Evolutionary conservation across 2,797 vertebrate genomes (phyloP).

Genomic region (Etheostoma nigrum): DNA sequence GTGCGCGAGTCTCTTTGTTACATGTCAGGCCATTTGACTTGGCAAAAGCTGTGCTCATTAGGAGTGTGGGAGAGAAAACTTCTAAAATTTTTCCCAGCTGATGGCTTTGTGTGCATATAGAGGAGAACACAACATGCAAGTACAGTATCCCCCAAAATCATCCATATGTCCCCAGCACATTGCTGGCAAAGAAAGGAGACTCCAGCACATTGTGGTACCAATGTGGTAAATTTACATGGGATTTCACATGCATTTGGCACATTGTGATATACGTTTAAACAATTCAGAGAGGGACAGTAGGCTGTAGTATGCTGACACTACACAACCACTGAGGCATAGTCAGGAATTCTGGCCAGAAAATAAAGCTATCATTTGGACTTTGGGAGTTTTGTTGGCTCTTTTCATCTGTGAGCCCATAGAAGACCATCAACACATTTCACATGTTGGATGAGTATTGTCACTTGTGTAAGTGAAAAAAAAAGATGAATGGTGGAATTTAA

Average conservation of each 20-base stretch:
- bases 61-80: constrained; percentile 76
- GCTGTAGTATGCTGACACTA: background rate
- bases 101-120: constrained; percentile 49
- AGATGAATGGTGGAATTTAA: constrained; percentile 10
- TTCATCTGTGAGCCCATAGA: constrained; percentile 29
- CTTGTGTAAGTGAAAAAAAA: constrained; percentile 36
- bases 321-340: background rate
- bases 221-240: background rate
- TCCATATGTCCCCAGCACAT: background rate
- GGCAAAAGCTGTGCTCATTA: constrained; percentile 76
- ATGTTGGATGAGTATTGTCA: constrained; percentile 27
- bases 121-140: constrained; percentile 41
- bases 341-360: too few species aligned
- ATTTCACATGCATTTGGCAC: background rate
- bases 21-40: constrained; percentile 79
- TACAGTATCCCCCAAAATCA: constrained; percentile 16
- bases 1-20: constrained; percentile 75
- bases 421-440: constrained; percentile 46
- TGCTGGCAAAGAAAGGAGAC: background rate
- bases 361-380: too few species aligned
- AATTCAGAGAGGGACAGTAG: background rate
- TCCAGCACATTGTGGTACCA: too few species aligned
- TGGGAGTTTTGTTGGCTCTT: constrained; percentile 10
- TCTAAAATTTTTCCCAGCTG: constrained; percentile 77
- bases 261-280: background rate